phyloP scores from a whole-genome alignment of 2,888 invertebrate species.

The Synergus japonicus region DNA sequence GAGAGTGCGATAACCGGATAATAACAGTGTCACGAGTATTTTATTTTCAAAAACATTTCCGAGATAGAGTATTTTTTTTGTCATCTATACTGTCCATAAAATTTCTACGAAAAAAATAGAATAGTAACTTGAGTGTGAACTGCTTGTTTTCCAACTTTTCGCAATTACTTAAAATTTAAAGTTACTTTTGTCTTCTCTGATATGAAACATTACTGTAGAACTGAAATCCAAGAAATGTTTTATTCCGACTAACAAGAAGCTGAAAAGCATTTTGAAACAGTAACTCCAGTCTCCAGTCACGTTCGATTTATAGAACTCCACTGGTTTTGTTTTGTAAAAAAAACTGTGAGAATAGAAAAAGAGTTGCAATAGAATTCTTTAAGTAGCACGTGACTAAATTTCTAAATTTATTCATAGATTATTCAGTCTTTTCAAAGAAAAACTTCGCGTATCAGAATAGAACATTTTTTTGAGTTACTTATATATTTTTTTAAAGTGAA shows the following conservation, averaged over 20 bases:
- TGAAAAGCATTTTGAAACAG: constrained; percentile 16
- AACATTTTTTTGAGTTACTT: background rate
- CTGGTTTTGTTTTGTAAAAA: background rate
- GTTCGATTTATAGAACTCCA: constrained; percentile 9
- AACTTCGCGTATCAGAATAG: background rate
- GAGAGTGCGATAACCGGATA: background rate
- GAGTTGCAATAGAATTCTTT: constrained; percentile 5
- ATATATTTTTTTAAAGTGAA: background rate
- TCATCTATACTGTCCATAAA: background rate
- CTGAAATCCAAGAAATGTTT: background rate
- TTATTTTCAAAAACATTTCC: background rate
- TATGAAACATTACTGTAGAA: background rate
- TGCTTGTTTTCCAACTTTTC: background rate
- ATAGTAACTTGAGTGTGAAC: background rate
- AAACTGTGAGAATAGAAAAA: background rate
- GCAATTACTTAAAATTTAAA: background rate
- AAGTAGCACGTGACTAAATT: background rate
- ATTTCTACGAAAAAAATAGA: background rate
- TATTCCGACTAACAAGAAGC: background rate
- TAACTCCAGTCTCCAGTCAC: constrained; percentile 36
- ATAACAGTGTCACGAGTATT: background rate
- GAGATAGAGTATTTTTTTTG: background rate
- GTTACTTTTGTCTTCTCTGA: background rate
- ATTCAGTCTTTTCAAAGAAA: background rate
- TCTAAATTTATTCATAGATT: background rate